A percentile compares a stretch with the other conserved stretches of the same genome.
Conservation (phyloP, 2,113 vertebrate genomes). For the Psophia crepitans region DNA sequence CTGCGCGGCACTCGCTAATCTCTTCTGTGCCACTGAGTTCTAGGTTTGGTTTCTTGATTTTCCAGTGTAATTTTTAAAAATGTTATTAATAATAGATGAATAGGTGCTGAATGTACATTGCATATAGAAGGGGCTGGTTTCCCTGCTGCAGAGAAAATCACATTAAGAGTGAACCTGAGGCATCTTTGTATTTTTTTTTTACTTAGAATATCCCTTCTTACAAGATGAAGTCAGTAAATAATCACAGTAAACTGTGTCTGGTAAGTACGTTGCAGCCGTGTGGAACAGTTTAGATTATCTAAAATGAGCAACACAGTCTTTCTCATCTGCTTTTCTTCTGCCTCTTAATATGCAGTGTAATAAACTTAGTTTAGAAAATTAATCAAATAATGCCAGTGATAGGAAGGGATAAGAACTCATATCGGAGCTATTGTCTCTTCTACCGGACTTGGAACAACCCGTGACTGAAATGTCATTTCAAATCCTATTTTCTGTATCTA, state of each 20-base stretch:
- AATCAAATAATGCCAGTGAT: neutral
- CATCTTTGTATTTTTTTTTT: neutral
- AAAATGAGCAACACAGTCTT: neutral
- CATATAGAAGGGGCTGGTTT: neutral
- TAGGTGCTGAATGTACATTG: neutral
- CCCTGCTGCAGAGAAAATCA: neutral
- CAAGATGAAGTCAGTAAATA: neutral
- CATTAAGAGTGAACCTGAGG: neutral
- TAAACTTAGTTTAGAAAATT: neutral
- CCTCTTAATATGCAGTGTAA: neutral
- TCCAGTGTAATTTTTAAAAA: neutral
- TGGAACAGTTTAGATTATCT: neutral
- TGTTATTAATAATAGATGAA: neutral
- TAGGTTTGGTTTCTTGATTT: neutral
- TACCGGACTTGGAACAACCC: neutral
- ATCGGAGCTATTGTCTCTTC: neutral
- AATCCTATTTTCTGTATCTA: conserved; percentile 15
- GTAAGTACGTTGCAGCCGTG: neutral
- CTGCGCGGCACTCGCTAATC: neutral
- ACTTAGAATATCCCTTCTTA: neutral
- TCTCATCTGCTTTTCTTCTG: neutral
- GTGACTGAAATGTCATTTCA: neutral
- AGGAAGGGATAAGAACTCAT: neutral
- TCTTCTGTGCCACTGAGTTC: neutral
- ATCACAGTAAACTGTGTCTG: neutral